Conservation (phyloP, 2,113 vertebrate genomes). For the Pavo muticus region DNA sequence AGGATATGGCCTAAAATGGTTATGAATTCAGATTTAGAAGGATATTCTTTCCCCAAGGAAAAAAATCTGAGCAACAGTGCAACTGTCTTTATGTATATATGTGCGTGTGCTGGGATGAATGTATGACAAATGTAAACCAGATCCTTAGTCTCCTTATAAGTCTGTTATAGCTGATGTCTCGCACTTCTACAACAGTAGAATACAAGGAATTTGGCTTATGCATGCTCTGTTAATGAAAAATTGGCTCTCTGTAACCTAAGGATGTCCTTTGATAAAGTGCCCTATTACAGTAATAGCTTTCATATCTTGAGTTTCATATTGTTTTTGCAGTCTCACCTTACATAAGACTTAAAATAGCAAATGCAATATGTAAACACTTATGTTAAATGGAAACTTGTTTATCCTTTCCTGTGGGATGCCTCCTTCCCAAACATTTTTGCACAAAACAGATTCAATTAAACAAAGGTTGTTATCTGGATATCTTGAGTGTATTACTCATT, state of each 20-base stretch:
- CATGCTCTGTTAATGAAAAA: not conserved
- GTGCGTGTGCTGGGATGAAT: not conserved
- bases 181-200: not conserved
- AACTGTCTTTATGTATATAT: not conserved
- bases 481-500: not conserved
- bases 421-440: not conserved
- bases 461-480: not conserved
- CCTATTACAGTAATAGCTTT: not conserved
- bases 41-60: not conserved
- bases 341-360: not conserved
- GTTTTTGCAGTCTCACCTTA: not conserved
- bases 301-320: not conserved
- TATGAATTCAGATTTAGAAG: conserved; percentile 33
- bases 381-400: not conserved
- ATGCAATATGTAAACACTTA: not conserved
- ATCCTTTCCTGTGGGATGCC: not conserved
- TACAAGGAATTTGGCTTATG: not conserved
- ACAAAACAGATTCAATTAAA: not conserved
- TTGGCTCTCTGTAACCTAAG: not conserved
- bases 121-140: not conserved
- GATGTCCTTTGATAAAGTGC: not conserved
- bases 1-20: conserved; percentile 60
- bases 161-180: not conserved
- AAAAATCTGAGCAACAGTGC: not conserved
- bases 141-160: not conserved